phyloP scores from a whole-genome alignment of 2,888 invertebrate species.

The Oasisia sp. region DNA sequence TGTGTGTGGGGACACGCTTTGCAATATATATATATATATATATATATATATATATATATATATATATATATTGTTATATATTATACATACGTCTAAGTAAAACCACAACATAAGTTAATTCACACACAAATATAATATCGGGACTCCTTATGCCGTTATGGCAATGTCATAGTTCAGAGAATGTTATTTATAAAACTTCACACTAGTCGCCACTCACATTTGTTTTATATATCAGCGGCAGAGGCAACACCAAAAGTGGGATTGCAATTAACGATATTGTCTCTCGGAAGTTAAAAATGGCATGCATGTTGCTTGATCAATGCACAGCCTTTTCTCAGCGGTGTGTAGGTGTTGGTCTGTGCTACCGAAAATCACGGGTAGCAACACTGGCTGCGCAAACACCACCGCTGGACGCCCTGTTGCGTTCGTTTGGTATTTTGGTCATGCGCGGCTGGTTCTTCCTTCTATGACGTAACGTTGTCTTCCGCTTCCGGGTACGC shows the following conservation, averaged over 20 bases:
- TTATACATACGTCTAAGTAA: no score
- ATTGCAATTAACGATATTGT: slow-evolving; percentile 26
- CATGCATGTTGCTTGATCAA: not conserved
- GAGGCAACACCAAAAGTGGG: slow-evolving; percentile 30
- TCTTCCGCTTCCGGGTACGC: not conserved
- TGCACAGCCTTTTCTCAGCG: not conserved
- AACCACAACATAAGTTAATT: no score
- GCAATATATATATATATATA: no score
- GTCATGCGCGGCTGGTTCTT: not conserved
- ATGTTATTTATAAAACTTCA: not conserved
- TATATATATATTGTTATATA: no score
- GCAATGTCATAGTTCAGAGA: not conserved
- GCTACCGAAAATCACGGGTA: slow-evolving; percentile 78
- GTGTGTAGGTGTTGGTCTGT: slow-evolving; percentile 51
- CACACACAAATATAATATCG: no score
- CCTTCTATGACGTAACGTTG: not conserved
- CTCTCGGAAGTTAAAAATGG: slow-evolving; percentile 26
- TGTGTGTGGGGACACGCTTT: no score
- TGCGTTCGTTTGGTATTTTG: not conserved
- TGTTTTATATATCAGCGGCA: slow-evolving; percentile 19
- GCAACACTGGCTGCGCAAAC: slow-evolving; percentile 67
- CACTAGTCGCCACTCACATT: slow-evolving; percentile 21
- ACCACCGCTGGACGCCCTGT: not conserved
- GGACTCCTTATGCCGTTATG: no score
- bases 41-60: no score